Percentiles rank a stretch among this genome's conserved stretches.
phyloP scores from a whole-genome alignment of 2,113 vertebrate genomes.

The Lipotes vexillifer region DNA sequence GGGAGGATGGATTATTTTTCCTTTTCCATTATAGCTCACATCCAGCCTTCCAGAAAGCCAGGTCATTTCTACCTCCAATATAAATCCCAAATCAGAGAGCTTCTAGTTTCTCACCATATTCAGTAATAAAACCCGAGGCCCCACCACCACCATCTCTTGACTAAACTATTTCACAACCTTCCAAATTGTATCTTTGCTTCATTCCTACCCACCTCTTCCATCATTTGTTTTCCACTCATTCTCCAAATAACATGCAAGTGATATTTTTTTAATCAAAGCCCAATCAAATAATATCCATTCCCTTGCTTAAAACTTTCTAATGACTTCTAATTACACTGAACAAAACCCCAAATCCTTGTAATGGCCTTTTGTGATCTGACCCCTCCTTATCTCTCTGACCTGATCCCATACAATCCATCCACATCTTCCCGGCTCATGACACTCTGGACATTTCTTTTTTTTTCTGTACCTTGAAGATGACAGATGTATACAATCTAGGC shows the following conservation, averaged over 20 bases:
- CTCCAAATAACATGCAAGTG: not conserved
- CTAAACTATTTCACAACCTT: not conserved
- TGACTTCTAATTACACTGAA: not conserved
- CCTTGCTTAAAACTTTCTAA: not conserved
- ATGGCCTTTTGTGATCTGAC: not conserved
- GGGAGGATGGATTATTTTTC: not conserved
- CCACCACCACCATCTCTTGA: not conserved
- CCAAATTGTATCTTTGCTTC: not conserved
- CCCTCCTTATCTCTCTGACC: accelerated
- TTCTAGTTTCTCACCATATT: not conserved
- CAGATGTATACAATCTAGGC: not conserved
- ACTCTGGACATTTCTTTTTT: not conserved
- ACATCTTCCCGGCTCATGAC: not conserved
- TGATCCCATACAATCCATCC: not conserved
- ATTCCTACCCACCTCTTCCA: not conserved
- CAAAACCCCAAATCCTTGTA: not conserved
- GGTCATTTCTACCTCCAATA: not conserved
- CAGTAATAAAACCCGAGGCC: not conserved
- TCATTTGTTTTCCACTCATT: not conserved
- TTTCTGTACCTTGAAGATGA: not conserved
- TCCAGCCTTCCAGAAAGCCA: not conserved
- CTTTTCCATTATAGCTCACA: not conserved
- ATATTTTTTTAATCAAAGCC: not conserved
- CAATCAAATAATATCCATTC: not conserved
- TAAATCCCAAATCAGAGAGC: not conserved